These are phyloP conservation scores for Eristalinus aeneus DNA, from an alignment of 2,888 invertebrate species.

Conservation along the genomic window DNA sequence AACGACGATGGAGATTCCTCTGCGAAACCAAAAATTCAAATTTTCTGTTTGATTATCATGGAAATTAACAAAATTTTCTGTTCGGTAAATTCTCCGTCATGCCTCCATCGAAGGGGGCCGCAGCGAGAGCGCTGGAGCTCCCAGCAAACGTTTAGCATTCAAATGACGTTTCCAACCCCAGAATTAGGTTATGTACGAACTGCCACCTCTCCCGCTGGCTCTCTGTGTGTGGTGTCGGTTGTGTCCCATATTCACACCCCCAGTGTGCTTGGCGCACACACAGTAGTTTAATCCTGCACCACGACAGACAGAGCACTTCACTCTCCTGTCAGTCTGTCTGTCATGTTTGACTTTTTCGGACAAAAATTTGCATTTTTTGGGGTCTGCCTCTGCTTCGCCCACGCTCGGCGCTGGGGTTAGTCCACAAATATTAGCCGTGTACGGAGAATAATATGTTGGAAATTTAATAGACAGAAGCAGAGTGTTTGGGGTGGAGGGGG, in stretches of 20 bases:
- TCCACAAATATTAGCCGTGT: constrained; percentile 60
- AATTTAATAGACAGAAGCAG: constrained; percentile 8
- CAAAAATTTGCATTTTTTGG: constrained; percentile 56
- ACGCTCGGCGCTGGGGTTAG: background rate
- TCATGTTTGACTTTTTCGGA: constrained; percentile 57
- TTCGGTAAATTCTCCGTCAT: constrained; percentile 49
- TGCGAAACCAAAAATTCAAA: constrained; percentile 63
- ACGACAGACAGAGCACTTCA: constrained; percentile 61
- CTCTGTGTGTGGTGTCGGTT: background rate
- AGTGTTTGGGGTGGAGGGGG: background rate
- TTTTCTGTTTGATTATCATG: constrained; percentile 71
- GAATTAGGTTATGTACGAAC: constrained; percentile 67
- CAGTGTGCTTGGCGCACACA: constrained; percentile 1
- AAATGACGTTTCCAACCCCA: constrained; percentile 59
- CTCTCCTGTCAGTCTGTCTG: constrained; percentile 50
- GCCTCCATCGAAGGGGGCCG: constrained; percentile 7
- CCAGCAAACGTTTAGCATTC: constrained; percentile 62
- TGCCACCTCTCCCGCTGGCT: constrained; percentile 45
- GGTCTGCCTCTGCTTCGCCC: background rate
- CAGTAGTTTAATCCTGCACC: constrained; percentile 62
- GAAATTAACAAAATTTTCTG: constrained; percentile 70
- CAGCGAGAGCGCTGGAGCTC: background rate
- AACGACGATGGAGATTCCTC: constrained; percentile 24
- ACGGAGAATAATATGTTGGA: constrained; percentile 44
- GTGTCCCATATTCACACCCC: constrained; percentile 48